These are phyloP conservation scores for Anguilla anguilla DNA, from an alignment of 2,797 vertebrate genomes.

Conservation along the genomic window DNA sequence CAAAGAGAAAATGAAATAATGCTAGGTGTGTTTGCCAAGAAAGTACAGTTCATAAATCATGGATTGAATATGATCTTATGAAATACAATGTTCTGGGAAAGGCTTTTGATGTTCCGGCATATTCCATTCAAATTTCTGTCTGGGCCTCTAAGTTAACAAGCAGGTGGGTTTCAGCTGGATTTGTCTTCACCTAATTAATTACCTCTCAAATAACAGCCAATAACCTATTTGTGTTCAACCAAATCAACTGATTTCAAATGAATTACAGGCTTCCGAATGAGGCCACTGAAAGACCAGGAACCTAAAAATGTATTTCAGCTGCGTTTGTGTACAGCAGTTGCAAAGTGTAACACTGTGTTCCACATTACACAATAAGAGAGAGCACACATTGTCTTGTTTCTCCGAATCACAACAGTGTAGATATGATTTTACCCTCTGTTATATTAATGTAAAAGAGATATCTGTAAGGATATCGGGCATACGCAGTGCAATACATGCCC, in stretches of 20 bases:
- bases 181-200: no score
- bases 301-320: no score
- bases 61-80: no score
- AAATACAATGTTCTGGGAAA: no score
- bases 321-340: no score
- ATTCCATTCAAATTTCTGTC: no score
- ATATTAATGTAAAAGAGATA: background rate
- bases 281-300: background rate
- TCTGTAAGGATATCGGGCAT: no score
- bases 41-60: no score
- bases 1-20: background rate
- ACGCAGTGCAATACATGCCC: background rate
- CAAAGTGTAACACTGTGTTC: no score
- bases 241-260: background rate
- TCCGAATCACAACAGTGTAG: background rate
- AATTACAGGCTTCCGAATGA: background rate
- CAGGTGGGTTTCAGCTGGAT: no score
- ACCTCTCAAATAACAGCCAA: no score
- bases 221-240: no score
- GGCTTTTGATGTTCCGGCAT: background rate
- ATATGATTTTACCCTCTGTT: background rate
- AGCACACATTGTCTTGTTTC: background rate
- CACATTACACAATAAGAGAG: background rate
- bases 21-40: background rate
- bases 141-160: background rate